phyloP scores from a whole-genome alignment of 2,797 vertebrate species.

The Sciurus vulgaris region DNA sequence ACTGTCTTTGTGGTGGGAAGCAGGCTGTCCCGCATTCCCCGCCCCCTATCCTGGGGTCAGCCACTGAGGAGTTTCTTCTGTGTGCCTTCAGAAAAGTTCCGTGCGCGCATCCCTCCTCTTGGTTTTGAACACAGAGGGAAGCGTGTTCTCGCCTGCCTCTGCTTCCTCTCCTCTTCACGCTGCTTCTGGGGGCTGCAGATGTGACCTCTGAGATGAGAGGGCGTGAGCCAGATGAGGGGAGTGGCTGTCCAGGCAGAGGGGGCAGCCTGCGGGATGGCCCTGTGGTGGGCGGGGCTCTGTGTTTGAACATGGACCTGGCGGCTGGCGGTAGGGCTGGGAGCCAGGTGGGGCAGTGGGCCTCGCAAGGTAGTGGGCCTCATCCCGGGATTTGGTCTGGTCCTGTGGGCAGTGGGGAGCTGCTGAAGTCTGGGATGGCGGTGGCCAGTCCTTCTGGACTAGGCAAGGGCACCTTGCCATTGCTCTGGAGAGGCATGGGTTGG shows the following conservation, averaged over 20 bases:
- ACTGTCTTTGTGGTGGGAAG: rapidly evolving
- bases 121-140: background rate
- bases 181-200: background rate
- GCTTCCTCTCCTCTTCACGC: too few relatives aligned
- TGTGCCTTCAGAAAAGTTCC: background rate
- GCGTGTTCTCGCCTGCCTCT: too few relatives aligned
- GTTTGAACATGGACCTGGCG: rapidly evolving
- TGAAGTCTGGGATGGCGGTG: background rate
- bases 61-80: rapidly evolving
- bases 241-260: background rate
- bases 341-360: background rate
- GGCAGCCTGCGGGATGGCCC: background rate
- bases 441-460: background rate
- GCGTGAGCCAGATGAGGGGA: background rate
- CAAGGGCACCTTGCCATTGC: background rate
- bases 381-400: background rate
- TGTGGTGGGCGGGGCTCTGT: background rate
- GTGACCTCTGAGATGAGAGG: rapidly evolving
- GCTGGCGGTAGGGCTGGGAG: background rate
- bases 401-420: background rate
- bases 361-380: rapidly evolving
- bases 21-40: too few relatives aligned
- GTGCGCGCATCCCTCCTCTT: rapidly evolving
- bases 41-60: rapidly evolving
- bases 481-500: background rate